Evolutionary conservation across 2,113 vertebrate genomes (phyloP).

Genomic region (Xiphias gladius): DNA sequence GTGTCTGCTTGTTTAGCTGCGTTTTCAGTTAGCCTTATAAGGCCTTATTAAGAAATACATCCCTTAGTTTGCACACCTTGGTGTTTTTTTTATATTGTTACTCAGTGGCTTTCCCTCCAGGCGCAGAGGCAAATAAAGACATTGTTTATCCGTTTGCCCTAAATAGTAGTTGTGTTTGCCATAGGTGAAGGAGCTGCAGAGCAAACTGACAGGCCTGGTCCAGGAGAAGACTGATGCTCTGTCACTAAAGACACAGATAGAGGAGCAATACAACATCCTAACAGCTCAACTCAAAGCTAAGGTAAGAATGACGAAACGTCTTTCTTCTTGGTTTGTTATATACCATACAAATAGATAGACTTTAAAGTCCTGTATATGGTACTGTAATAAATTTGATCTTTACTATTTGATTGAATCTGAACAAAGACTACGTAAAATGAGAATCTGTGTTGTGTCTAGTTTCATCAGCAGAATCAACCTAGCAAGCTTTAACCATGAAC

Average conservation of each 20-base stretch:
- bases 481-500: not conserved
- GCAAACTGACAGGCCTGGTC: conserved; percentile 49
- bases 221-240: conserved; percentile 51
- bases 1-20: not conserved
- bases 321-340: not conserved
- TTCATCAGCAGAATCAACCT: not conserved
- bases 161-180: conserved; percentile 34
- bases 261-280: conserved; percentile 79
- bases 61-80: not conserved
- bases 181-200: conserved; percentile 73
- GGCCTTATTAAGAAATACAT: not conserved
- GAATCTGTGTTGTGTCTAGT: too few relatives aligned
- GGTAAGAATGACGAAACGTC: conserved; percentile 64
- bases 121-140: not conserved
- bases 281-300: conserved; percentile 81
- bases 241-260: conserved; percentile 80
- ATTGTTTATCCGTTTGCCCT: not conserved
- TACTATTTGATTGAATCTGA: too few relatives aligned
- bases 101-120: not conserved
- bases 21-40: not conserved
- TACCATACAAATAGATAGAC: not conserved
- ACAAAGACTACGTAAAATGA: too few relatives aligned
- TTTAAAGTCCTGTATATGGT: not conserved
- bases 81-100: not conserved
- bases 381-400: not conserved